phyloP scores from a whole-genome alignment of 2,888 invertebrate species.

The Polia nebulosa region DNA sequence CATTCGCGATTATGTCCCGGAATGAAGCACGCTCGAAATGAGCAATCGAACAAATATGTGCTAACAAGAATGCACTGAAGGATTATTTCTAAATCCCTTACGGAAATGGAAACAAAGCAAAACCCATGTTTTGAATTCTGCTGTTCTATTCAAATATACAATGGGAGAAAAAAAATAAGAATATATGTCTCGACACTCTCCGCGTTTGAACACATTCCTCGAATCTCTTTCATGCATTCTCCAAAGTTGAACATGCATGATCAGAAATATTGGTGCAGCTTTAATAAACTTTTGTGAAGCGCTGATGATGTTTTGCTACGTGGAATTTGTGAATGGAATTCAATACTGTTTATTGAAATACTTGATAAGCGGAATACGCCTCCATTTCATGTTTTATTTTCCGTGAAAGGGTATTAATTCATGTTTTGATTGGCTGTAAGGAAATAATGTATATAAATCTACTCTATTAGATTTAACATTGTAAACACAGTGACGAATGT shows the following conservation, averaged over 20 bases:
- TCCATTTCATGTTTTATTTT: neutral
- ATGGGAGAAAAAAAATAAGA: constrained; percentile 28
- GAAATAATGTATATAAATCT: neutral
- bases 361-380: neutral
- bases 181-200: constrained; percentile 29
- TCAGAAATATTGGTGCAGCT: constrained; percentile 29
- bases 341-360: constrained; percentile 8
- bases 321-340: constrained; percentile 30
- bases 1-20: constrained; percentile 37
- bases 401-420: neutral
- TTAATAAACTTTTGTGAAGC: constrained; percentile 30
- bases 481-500: neutral
- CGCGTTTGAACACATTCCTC: constrained; percentile 24
- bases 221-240: constrained; percentile 26
- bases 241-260: constrained; percentile 20
- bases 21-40: constrained; percentile 26
- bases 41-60: constrained; percentile 27
- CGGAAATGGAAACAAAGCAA: constrained; percentile 35
- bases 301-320: constrained; percentile 17
- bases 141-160: constrained; percentile 45
- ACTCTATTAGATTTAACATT: neutral
- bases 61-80: constrained; percentile 28
- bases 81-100: constrained; percentile 33
- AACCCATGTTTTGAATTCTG: constrained; percentile 40
- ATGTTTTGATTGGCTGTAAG: neutral